Evolutionary conservation across 1,140 invertebrate genomes (phyloP).

Genomic region (Melanaphis sacchari): DNA sequence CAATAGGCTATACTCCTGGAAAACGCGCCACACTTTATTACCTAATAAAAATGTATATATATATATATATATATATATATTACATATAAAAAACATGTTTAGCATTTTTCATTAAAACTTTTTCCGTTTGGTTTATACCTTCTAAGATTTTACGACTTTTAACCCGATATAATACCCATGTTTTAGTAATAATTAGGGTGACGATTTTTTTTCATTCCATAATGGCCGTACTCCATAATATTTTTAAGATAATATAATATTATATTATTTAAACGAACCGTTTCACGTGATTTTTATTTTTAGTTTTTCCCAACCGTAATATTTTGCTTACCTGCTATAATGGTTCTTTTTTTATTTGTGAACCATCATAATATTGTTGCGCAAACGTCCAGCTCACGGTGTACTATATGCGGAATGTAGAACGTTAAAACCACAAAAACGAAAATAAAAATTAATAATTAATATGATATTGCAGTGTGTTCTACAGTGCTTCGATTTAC

Average conservation of each 20-base stretch:
- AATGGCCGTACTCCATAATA: neutral
- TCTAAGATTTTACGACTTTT: constrained; percentile 13
- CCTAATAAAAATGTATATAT: constrained; percentile 13
- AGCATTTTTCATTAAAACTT: constrained; percentile 52
- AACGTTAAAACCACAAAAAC: neutral
- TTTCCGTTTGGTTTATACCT: neutral
- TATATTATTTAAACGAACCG: neutral
- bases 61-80: neutral
- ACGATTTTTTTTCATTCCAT: neutral
- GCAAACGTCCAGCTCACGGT: neutral
- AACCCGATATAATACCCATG: neutral
- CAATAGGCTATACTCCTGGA: constrained; percentile 30
- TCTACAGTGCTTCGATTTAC: neutral
- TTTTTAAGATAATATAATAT: neutral
- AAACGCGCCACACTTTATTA: constrained; percentile 32
- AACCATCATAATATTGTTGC: neutral
- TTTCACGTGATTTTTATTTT: neutral
- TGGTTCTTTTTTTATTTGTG: neutral
- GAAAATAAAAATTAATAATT: neutral
- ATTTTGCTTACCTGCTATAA: neutral
- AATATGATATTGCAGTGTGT: neutral
- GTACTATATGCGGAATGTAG: neutral
- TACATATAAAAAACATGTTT: constrained; percentile 21
- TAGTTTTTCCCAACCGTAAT: neutral
- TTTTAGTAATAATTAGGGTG: neutral